Conservation (phyloP, 1,140 invertebrate genomes). For the Pseudomyrmex flavicornis region DNA sequence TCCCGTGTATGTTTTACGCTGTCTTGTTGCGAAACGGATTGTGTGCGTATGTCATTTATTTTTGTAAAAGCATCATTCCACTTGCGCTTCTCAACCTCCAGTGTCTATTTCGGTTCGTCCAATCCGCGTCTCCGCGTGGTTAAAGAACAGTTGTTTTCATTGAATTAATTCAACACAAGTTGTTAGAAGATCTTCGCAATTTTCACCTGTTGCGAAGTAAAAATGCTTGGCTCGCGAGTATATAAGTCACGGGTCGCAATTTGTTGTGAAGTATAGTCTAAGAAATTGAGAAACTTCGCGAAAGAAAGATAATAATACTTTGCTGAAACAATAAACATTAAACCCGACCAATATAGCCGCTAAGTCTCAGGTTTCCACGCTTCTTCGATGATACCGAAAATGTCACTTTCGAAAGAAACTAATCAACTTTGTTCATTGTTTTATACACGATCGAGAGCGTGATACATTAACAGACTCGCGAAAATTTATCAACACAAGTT, state of each 20-base stretch:
- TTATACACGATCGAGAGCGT: background rate
- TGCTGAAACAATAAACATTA: no score
- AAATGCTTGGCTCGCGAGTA: background rate
- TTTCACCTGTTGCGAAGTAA: background rate
- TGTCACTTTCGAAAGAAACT: background rate
- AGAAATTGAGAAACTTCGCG: background rate
- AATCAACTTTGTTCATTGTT: conserved; percentile 20
- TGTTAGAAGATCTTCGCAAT: background rate
- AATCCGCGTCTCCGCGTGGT: background rate
- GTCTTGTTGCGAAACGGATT: conserved; percentile 2
- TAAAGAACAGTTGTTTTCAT: conserved; percentile 23
- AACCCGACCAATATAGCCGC: no score
- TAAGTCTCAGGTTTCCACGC: no score
- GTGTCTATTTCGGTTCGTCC: conserved; percentile 27
- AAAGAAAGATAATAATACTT: background rate
- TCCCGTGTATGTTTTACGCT: background rate
- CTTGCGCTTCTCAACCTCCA: conserved; percentile 36
- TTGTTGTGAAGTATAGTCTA: background rate
- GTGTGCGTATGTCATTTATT: conserved; percentile 38
- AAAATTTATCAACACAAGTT: conserved; percentile 7
- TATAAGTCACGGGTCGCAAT: no score
- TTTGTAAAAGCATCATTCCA: conserved; percentile 39
- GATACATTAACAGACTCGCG: conserved; percentile 8
- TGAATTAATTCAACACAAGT: background rate
- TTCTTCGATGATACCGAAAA: background rate